Base-by-base conservation (phyloP, 2,797 vertebrate species). In the Podarcis lilfordi region DNA sequence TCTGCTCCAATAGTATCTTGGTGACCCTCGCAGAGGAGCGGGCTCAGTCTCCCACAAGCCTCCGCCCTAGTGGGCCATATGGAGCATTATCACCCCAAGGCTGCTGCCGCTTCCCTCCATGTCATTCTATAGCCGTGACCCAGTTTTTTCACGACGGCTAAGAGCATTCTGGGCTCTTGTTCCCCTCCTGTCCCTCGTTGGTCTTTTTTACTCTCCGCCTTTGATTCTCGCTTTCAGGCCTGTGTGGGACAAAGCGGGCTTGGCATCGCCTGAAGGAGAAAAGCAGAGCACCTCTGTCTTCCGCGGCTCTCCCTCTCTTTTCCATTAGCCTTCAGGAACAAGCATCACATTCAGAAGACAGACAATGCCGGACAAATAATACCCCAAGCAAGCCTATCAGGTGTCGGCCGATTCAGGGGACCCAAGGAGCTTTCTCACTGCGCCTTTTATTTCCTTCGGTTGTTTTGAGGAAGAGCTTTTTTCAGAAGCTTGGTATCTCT, bases 401-500 rank as follows among this genome's bases (percentile, higher is more conserved):
- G 94, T 97, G 80, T 97, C 97, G 0, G 5, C 8, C 72, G 87
- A 94, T 23, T 2, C 95, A 88, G 93, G 91, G 92, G 94, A 93
- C 90, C 91, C 29, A 27, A 95, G 78, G 85, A 90, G 92, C 92
- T 94, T 96, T 78, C 94, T 95, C 88, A 95, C 92, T 91, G 89
- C 0, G 8, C 68, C 94, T 96, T 96, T 96, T 94, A 29, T 77
- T 77, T 80, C 32, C 17, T 35, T 68, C n/a, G 6, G 32, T 75
- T 4, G 23, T 32, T 23, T 66, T 55, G 94, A 95, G 92, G 95
- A 96, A 94, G 95, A 93, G 85, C 88, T 96, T 95, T 96, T 96
- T 95, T 96, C 90, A 95, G 90, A 81, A 66, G 93, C 82, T 94
- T 82, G 25, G 95, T 97, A 95, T 95, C 94, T 95, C 95, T 91